Conservation (phyloP, 1,140 invertebrate genomes). For the Lepidurus packardi region DNA sequence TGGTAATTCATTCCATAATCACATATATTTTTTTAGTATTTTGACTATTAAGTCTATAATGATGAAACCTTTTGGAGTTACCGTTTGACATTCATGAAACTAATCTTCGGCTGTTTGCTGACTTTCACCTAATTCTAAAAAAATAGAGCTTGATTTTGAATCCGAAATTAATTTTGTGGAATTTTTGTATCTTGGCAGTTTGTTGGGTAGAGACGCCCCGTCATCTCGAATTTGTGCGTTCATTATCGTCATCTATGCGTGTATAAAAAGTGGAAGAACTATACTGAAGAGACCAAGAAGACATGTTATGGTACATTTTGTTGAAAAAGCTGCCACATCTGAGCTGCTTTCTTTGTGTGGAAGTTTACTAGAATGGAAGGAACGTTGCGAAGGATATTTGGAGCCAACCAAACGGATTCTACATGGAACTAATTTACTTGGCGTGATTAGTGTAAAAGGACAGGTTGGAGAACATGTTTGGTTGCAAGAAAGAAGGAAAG, state of each 20-base stretch:
- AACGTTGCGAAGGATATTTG: not conserved
- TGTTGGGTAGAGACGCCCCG: not conserved
- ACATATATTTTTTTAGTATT: not conserved
- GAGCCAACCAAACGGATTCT: too few species aligned
- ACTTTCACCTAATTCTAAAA: not conserved
- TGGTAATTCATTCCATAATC: too few species aligned
- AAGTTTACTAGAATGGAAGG: not conserved
- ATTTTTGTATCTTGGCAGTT: not conserved
- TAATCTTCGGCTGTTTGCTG: slow-evolving; percentile 4
- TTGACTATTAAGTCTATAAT: not conserved
- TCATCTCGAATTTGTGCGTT: not conserved
- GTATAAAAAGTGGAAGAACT: not conserved
- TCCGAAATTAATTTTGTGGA: not conserved
- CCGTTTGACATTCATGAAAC: not conserved
- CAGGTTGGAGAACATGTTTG: too few species aligned
- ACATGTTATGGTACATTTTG: not conserved
- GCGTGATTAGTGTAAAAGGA: too few species aligned
- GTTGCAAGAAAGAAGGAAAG: too few species aligned
- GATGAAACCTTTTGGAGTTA: slow-evolving; percentile 6
- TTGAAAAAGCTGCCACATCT: not conserved
- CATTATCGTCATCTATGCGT: not conserved
- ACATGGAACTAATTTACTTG: too few species aligned
- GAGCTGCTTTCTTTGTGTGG: not conserved
- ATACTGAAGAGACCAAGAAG: not conserved
- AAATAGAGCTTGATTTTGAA: not conserved